phyloP scores from a whole-genome alignment of 2,113 vertebrate genomes.

The Anas platyrhynchos region DNA sequence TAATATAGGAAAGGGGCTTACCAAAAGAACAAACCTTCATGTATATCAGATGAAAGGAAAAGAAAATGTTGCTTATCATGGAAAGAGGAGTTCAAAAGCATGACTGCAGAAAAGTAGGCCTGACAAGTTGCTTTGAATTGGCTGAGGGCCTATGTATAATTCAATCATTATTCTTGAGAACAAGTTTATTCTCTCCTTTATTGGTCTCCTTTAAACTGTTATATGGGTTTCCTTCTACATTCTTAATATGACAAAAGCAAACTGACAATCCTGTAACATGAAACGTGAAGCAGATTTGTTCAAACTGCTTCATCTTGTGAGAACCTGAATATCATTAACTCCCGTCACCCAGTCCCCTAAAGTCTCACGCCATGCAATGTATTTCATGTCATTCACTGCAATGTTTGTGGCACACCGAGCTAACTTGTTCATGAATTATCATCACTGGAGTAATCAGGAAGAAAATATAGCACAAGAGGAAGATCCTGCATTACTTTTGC shows the following conservation, averaged over 20 bases:
- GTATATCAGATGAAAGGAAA: constrained; percentile 30
- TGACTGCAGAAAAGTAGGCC: background rate
- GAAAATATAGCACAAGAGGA: background rate
- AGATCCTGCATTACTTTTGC: background rate
- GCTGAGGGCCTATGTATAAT: background rate
- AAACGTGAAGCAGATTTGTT: background rate
- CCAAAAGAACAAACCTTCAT: background rate
- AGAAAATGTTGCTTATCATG: constrained; percentile 1
- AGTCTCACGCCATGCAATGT: background rate
- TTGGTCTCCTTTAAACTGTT: background rate
- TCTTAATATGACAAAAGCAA: background rate
- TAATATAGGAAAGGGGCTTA: background rate
- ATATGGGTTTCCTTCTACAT: background rate
- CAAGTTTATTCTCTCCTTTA: background rate
- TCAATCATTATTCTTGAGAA: background rate
- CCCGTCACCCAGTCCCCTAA: background rate
- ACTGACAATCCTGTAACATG: background rate
- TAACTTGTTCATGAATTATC: background rate
- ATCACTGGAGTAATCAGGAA: background rate
- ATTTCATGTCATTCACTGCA: background rate
- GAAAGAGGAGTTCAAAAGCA: background rate
- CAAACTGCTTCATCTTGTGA: background rate
- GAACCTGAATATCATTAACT: background rate
- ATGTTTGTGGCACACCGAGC: background rate
- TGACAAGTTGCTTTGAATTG: background rate